Base-by-base conservation (phyloP, 1,140 invertebrate genomes). In the Dendrolimus kikuchii region DNA sequence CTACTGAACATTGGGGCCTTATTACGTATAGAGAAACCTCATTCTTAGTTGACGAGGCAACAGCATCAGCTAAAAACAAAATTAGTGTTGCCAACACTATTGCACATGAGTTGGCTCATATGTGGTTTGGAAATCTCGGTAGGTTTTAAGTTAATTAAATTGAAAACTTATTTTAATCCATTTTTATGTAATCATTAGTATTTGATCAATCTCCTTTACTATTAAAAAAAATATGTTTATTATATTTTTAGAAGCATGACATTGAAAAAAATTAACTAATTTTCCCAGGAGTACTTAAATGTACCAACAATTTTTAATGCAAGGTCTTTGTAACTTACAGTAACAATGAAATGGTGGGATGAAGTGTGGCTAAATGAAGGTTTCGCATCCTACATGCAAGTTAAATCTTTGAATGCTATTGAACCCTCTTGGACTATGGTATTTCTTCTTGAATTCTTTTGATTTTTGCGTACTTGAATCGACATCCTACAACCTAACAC, bases 1-100 rank as follows among this genome's bases (percentile, higher is more conserved):
- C 96, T 0, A 99, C 98, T 93, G 97, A 98, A 84, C 96, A 98
- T 87, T 98, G 96, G 95, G 95, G 95, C 38, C 81, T 96, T 2
- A 92, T 96, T 1, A 95, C 94, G 3, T 96, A 91, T 70, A 89
- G 96, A 53, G 96, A 98, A 88, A 93, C 92, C 0, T 92, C 92
- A 51, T 88, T 99, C 53, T 87, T 98, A 3, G 95, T 92, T 53
- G 92, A 96, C 66, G 70, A 89, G 8, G 74, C 71, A 1, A 89
- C 87, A 1, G 93, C 92, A 47, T 95, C 95, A 0, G 90, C 92
- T 2, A 75, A 71, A 1, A 94, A 96, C 66, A 93, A 94, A 71
- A 92, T 95, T 73, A 87, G 90, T 59, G 93, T 98, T 5, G 93
- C 95, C 5, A 88, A 91, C 6, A 94, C 96, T 0, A 90, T 98